Evolutionary conservation across 2,888 invertebrate genomes (phyloP), one percentile per base, ranked within the genome.

Genomic region (Hirtodrosophila cameraria): DNA sequence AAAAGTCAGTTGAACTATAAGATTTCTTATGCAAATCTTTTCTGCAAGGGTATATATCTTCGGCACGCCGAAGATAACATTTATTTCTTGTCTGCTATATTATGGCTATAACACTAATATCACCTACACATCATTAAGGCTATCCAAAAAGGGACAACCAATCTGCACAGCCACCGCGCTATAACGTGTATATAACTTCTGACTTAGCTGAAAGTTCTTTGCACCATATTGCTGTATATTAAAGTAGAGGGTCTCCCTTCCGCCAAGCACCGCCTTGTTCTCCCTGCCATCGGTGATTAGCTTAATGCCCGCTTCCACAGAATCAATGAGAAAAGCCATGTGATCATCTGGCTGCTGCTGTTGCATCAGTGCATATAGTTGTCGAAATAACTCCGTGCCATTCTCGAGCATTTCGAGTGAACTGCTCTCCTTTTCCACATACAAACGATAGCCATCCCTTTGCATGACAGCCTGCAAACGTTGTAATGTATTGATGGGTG

Each of bases 151-250:
- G 1, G 95, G 95, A 80, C 95, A 95, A 9, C 95, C 95, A 42
- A 94, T 92, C 91, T 95, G 95, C 50, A 95, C 91, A 0, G 95
- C 95, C 33, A 95, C 94, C 0, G 95, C 95, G 0, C 95, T 95
- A 88, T 95, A 95, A 33, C 95, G 92, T 0, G 95, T 95, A 75
- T 94, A 95, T 7, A 95, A 90, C 89, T 95, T 95, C 86, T 95
- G 94, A 77, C 95, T 95, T 43, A 95, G 89, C 90, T 95, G 95
- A 88, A 95, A 90, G 9, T 88, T 88, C 46, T 89, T 88, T 1
- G 88, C 87, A 2, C 95, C 95, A 89, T 94, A 95, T 90, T 94
- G 92, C 86, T 94, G 94, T 45, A 94, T 94, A 85, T 95, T 95
- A 72, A 95, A 95, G 87, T 92, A 95, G 4, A 95, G 91, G 0